These are phyloP conservation scores for Drosophila orena DNA, from an alignment of 1,140 invertebrate species.

Conservation along the genomic window DNA sequence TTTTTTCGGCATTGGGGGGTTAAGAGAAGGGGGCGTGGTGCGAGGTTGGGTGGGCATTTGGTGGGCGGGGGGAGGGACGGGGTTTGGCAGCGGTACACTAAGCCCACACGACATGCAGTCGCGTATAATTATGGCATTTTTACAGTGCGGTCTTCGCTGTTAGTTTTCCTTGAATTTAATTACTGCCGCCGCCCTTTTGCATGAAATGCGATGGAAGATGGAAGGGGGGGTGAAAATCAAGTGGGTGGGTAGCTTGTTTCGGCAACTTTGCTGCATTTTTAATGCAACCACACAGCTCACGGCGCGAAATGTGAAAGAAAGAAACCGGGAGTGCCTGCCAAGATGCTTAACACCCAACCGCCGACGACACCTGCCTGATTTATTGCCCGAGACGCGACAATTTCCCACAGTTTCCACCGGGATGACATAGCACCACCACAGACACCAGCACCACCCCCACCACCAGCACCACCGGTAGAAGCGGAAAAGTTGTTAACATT, in stretches of 20 bases:
- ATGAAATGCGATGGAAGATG: constrained; percentile 74
- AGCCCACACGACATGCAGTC: constrained; percentile 72
- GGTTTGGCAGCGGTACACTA: constrained; percentile 23
- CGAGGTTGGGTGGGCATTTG: not conserved
- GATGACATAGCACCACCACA: constrained; percentile 12
- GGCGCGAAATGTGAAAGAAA: not conserved
- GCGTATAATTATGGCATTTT: constrained; percentile 83
- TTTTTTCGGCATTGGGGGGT: constrained; percentile 17
- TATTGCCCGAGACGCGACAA: constrained; percentile 77
- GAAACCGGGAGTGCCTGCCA: constrained; percentile 8
- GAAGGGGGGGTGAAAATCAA: constrained; percentile 18
- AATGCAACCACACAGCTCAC: constrained; percentile 64
- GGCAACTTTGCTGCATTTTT: constrained; percentile 72
- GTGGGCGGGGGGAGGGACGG: not conserved
- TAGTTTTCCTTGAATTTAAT: constrained; percentile 84
- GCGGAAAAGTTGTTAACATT: constrained; percentile 74
- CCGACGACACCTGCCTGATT: constrained; percentile 79
- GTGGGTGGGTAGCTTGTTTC: constrained; percentile 41
- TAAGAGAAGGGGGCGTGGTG: not conserved
- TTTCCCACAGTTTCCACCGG: constrained; percentile 64
- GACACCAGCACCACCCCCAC: too few species aligned
- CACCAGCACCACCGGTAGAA: not conserved
- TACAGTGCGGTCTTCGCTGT: constrained; percentile 69
- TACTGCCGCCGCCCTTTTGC: constrained; percentile 74
- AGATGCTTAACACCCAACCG: constrained; percentile 62